These are phyloP conservation scores for Empidonax alnorum DNA, from an alignment of 2,113 vertebrate genomes.

Conservation along the genomic window DNA sequence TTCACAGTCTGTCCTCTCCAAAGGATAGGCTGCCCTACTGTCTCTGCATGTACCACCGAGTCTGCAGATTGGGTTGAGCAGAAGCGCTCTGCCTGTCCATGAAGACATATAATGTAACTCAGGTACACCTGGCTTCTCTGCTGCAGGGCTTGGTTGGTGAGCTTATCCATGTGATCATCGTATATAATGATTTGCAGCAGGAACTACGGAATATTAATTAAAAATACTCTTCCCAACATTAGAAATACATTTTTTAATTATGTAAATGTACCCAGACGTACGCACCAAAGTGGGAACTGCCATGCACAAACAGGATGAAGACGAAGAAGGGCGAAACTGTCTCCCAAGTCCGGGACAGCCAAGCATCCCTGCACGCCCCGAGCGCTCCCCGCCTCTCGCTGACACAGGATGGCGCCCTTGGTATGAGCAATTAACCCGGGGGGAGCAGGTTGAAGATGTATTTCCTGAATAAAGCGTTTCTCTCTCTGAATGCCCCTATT, in stretches of 20 bases:
- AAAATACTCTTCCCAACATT: fast-evolving
- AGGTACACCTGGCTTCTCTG: not conserved
- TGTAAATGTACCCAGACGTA: fast-evolving
- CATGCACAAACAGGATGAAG: fast-evolving
- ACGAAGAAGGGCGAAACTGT: too few relatives aligned
- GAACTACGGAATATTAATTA: not conserved
- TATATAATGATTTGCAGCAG: fast-evolving
- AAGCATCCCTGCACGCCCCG: not conserved
- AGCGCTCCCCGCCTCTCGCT: constrained; percentile 4
- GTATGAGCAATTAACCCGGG: constrained; percentile 55
- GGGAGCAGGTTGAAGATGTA: not conserved
- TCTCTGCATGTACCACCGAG: fast-evolving
- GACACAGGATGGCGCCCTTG: constrained; percentile 77
- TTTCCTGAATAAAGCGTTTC: not conserved
- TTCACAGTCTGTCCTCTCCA: not conserved
- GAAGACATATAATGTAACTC: fast-evolving
- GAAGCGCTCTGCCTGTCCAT: not conserved
- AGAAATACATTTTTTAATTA: not conserved
- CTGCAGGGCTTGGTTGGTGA: fast-evolving
- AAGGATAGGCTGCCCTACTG: too few relatives aligned
- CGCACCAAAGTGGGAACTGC: not conserved
- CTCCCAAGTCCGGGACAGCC: not conserved
- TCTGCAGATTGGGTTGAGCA: not conserved
- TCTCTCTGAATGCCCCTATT: not conserved
- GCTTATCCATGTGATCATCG: fast-evolving